Percentiles rank a stretch among this genome's conserved stretches.
phyloP scores from a whole-genome alignment of 2,888 invertebrate species.

The Schrankia costaestrigalis region DNA sequence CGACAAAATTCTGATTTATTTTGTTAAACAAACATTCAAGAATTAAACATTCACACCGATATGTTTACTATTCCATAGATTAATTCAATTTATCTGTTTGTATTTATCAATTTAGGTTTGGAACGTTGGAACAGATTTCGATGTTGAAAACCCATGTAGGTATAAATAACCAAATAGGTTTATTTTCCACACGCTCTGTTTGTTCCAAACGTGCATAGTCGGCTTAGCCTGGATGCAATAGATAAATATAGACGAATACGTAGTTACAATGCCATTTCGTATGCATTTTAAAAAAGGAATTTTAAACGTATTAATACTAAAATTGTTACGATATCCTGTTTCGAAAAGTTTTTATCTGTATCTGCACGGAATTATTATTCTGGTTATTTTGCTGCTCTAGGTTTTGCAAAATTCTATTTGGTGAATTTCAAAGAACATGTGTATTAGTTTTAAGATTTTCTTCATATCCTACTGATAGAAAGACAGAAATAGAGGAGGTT shows the following conservation, averaged over 20 bases:
- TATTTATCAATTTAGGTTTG: slow-evolving; percentile 15
- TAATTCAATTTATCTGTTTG: slow-evolving; percentile 16
- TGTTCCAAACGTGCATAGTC: slow-evolving; percentile 18
- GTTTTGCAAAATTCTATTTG: too few relatives aligned
- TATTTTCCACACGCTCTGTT: slow-evolving; percentile 26
- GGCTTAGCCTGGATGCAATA: slow-evolving; percentile 24
- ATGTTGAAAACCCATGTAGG: slow-evolving; percentile 12
- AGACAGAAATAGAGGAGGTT: too few relatives aligned
- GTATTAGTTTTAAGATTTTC: too few relatives aligned
- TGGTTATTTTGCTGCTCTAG: too few relatives aligned
- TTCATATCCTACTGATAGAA: too few relatives aligned
- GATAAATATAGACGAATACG: slow-evolving; percentile 24
- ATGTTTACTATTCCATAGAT: slow-evolving; percentile 15
- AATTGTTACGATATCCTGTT: too few relatives aligned
- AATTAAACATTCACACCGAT: slow-evolving; percentile 5
- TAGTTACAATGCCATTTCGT: slow-evolving; percentile 10
- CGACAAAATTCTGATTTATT: not conserved
- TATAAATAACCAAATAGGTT: slow-evolving; percentile 31
- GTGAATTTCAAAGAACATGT: too few relatives aligned
- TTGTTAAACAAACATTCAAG: slow-evolving; percentile 2
- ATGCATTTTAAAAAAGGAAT: slow-evolving; percentile 8
- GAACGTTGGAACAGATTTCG: slow-evolving; percentile 8
- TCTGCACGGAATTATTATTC: too few relatives aligned
- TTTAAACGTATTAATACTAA: slow-evolving; percentile 6
- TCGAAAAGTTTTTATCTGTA: too few relatives aligned